Evolutionary conservation across 2,113 vertebrate species (phyloP).

Genomic region (Gorsachius goisagi): DNA sequence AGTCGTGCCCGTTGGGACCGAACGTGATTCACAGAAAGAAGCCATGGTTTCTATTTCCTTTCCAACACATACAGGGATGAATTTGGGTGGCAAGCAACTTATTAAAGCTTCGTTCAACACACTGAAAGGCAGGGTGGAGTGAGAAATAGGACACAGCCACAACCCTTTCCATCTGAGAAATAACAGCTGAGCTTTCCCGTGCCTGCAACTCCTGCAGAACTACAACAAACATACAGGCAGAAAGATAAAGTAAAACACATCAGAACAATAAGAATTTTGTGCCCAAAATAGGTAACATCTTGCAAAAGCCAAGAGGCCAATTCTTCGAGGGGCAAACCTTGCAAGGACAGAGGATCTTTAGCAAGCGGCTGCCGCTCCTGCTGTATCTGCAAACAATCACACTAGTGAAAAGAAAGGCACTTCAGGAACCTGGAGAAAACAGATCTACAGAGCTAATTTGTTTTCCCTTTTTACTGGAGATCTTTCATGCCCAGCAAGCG

Average conservation of each 20-base stretch:
- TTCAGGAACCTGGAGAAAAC: neutral
- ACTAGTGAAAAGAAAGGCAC: neutral
- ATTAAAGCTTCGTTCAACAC: neutral
- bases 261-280: neutral
- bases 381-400: neutral
- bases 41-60: neutral
- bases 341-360: neutral
- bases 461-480: neutral
- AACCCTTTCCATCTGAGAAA: neutral
- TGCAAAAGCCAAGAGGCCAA: neutral
- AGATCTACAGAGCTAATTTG: neutral
- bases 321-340: neutral
- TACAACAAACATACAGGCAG: neutral
- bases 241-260: neutral
- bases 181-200: neutral
- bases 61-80: neutral
- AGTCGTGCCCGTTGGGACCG: rapidly evolving
- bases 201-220: neutral
- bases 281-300: neutral
- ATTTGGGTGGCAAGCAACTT: neutral
- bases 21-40: neutral
- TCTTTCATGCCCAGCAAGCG: neutral
- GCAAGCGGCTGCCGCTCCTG: neutral
- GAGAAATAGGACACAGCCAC: neutral
- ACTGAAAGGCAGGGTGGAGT: neutral